Evolutionary conservation across 2,113 vertebrate genomes (phyloP), one percentile per base, ranked within the genome.

Genomic region (Monarcha castaneiventris): DNA sequence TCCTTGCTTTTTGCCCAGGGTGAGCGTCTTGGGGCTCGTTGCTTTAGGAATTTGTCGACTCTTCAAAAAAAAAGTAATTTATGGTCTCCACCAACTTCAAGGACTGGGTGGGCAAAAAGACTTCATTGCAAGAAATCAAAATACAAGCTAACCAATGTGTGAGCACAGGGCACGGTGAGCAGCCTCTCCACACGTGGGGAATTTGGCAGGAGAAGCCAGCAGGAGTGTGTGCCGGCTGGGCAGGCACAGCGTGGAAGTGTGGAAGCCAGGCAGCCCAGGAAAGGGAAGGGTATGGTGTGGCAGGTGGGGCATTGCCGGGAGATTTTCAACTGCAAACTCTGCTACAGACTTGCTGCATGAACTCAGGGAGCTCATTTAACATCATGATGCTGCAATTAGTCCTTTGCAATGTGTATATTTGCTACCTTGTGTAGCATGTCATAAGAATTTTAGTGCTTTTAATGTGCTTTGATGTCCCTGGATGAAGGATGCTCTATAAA

Each of bases 401-500:
- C 43, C 39, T 93, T 69, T 77, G 37, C 63, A 84, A 54, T 29
- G 58, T 9, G 1, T 39, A 0, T 54, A 61, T 93, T 88, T 94
- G 41, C 62, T 73, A 54, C 56, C 35, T 66, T 3, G 0, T 32
- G 32, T 55, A 80, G 51, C 23, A 4, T 1, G 21, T 89, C 33
- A 0, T 73, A 84, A 81, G 85, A 64, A 68, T 89, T 90, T 68
- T 52, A 61, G 78, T 41, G 43, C 49, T 91, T 87, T 58, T 84
- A 54, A 29, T 81, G 83, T 72, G 54, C 66, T 96, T 91, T 93
- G 89, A 93, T 94, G 88, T 92, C 77, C 41, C 41, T 88, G 85
- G 79, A 43, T 92, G 87, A 96, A 96, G 93, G 43, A 97, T 94
- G 96, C 84, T 90, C 55, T 96, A 85, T 94, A 96, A 97, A 93